Conservation (phyloP, 1,140 invertebrate species). For the Zelostemma sp. region DNA sequence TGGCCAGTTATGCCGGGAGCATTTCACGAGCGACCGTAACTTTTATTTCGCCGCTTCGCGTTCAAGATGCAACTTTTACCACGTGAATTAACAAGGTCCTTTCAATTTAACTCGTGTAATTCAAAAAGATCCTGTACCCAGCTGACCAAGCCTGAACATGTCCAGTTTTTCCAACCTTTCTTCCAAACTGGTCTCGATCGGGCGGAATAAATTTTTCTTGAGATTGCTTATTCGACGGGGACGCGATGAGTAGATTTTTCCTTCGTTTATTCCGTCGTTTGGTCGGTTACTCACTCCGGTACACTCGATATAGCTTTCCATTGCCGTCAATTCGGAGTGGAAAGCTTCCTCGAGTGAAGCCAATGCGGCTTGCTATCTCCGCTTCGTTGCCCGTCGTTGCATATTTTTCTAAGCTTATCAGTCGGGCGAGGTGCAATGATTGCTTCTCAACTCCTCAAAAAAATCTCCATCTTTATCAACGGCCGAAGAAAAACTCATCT, state of each 20-base stretch:
- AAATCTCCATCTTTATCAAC: conserved; percentile 29
- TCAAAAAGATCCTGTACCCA: neutral
- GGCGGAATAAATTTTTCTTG: too few species aligned
- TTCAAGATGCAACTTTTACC: neutral
- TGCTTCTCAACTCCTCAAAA: conserved; percentile 35
- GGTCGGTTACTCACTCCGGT: conserved; percentile 19
- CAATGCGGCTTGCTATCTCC: conserved; percentile 23
- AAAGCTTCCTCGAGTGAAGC: conserved; percentile 30
- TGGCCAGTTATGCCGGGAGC: conserved; percentile 18
- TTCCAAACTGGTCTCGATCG: too few species aligned
- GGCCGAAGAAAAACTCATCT: conserved; percentile 22
- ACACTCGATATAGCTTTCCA: conserved; percentile 26
- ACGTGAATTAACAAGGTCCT: conserved; percentile 1
- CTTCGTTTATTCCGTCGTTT: conserved; percentile 17
- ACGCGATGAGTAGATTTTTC: conserved; percentile 11
- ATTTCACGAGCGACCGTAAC: conserved; percentile 7
- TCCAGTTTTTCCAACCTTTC: too few species aligned
- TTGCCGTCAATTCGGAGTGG: conserved; percentile 20
- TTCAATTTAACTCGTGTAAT: neutral
- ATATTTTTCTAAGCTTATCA: conserved; percentile 47
- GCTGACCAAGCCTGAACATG: too few species aligned
- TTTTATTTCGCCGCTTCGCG: neutral
- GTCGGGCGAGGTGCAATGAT: conserved; percentile 30
- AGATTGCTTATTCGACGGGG: neutral
- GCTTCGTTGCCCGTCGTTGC: conserved; percentile 30